Evolutionary conservation across 1,140 invertebrate genomes (phyloP).

Genomic region (Atopsyche davidsoni): DNA sequence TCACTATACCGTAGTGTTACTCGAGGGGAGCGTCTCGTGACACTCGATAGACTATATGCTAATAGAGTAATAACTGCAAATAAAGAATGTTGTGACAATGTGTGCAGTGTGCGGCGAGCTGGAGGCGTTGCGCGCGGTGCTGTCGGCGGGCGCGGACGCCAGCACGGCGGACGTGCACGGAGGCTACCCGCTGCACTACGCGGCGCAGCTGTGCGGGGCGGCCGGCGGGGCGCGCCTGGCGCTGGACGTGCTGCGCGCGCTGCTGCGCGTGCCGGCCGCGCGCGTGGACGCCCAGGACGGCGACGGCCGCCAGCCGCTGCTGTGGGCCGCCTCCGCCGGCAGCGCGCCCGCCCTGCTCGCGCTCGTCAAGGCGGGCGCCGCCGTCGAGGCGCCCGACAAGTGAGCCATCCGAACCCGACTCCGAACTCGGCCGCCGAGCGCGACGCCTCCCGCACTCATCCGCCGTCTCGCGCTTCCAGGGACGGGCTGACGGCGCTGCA

Average conservation of each 20-base stretch:
- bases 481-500: constrained; percentile 86
- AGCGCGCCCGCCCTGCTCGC: constrained; percentile 84
- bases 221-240: constrained; percentile 61
- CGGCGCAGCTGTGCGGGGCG: constrained; percentile 89
- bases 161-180: constrained; percentile 87
- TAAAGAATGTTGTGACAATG: not conserved
- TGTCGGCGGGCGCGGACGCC: constrained; percentile 76
- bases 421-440: too few relatives aligned
- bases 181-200: constrained; percentile 94
- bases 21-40: too few relatives aligned
- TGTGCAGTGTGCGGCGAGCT: constrained; percentile 81
- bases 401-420: constrained; percentile 33
- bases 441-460: too few relatives aligned
- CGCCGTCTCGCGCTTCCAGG: constrained; percentile 46
- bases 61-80: not conserved
- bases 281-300: constrained; percentile 80
- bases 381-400: constrained; percentile 73
- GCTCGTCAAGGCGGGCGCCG: constrained; percentile 77
- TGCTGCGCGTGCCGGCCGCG: constrained; percentile 70
- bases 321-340: constrained; percentile 96
- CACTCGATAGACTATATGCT: too few relatives aligned
- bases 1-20: too few relatives aligned
- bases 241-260: constrained; percentile 74
- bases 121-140: constrained; percentile 76
- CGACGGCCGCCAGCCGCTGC: constrained; percentile 85